Conservation (phyloP, 2,797 vertebrate species). For the Hoplostethus atlanticus region DNA sequence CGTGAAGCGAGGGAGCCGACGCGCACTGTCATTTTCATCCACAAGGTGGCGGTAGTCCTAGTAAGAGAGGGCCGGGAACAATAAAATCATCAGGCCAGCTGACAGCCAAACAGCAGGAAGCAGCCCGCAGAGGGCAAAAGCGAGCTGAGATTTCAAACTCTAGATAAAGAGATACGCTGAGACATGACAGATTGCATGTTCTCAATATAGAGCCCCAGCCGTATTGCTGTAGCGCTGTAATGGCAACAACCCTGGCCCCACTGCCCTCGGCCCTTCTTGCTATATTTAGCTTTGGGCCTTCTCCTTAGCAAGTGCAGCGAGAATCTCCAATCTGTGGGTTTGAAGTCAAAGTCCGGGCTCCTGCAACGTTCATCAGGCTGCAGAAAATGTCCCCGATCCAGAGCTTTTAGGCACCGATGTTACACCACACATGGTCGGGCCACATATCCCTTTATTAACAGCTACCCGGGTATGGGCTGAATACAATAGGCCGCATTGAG, state of each 20-base stretch:
- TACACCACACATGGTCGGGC: slow-evolving; percentile 11
- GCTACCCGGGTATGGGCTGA: slow-evolving; percentile 38
- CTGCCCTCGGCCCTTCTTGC: slow-evolving; percentile 38
- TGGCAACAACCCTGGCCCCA: slow-evolving; percentile 59
- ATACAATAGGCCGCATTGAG: slow-evolving; percentile 68
- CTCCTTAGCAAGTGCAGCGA: slow-evolving; percentile 56
- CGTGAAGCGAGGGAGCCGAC: slow-evolving; percentile 22
- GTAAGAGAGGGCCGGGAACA: slow-evolving; percentile 55
- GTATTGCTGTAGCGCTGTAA: slow-evolving; percentile 63
- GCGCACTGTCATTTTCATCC: slow-evolving; percentile 49
- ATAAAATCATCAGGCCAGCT: slow-evolving; percentile 73
- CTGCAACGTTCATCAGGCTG: slow-evolving; percentile 17
- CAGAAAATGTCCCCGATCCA: not conserved
- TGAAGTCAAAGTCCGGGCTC: slow-evolving; percentile 39
- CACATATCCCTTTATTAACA: slow-evolving; percentile 46
- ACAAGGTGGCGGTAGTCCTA: slow-evolving; percentile 78
- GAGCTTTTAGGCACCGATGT: slow-evolving; percentile 36
- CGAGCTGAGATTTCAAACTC: slow-evolving; percentile 75
- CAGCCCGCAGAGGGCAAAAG: slow-evolving; percentile 78
- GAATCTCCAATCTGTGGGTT: slow-evolving; percentile 62
- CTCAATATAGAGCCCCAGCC: slow-evolving; percentile 79
- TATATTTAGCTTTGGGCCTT: slow-evolving; percentile 76
- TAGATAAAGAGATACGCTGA: slow-evolving; percentile 78
- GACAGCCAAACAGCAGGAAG: slow-evolving; percentile 69
- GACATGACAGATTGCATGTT: slow-evolving; percentile 81